These are phyloP conservation scores for Platyrinchus mystaceus DNA, from an alignment of 2,797 vertebrate genomes.

Conservation along the genomic window DNA sequence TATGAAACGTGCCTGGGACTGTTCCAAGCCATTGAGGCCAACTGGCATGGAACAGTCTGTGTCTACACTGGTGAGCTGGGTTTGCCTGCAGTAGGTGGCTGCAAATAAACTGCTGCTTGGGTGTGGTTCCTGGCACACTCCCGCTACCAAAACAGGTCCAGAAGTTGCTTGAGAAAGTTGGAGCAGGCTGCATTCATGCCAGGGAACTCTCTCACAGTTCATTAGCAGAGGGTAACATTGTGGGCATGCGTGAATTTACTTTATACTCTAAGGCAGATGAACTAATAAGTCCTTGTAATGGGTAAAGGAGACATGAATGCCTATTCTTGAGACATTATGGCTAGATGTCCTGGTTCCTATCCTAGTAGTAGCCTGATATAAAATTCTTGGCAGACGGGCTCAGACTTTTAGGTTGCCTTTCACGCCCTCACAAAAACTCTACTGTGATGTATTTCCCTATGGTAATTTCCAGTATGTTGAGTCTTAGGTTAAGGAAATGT, in stretches of 20 bases:
- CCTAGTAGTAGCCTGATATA: background rate
- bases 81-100: background rate
- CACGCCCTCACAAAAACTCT: background rate
- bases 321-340: background rate
- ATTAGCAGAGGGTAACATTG: background rate
- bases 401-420: background rate
- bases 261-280: background rate
- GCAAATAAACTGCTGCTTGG: background rate
- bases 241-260: background rate
- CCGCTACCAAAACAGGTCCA: background rate
- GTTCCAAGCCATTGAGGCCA: background rate
- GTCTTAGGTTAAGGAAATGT: background rate
- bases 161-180: background rate
- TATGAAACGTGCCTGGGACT: background rate
- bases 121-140: background rate
- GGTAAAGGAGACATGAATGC: background rate
- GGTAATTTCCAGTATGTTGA: background rate
- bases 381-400: background rate
- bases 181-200: background rate
- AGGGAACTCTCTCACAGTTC: background rate
- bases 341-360: background rate
- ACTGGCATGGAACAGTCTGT: background rate
- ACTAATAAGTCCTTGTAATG: background rate
- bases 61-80: background rate
- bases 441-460: background rate